A percentile compares a stretch with the other conserved stretches of the same genome.
phyloP scores from a whole-genome alignment of 2,113 vertebrate genomes.

The Spheniscus mendiculus region DNA sequence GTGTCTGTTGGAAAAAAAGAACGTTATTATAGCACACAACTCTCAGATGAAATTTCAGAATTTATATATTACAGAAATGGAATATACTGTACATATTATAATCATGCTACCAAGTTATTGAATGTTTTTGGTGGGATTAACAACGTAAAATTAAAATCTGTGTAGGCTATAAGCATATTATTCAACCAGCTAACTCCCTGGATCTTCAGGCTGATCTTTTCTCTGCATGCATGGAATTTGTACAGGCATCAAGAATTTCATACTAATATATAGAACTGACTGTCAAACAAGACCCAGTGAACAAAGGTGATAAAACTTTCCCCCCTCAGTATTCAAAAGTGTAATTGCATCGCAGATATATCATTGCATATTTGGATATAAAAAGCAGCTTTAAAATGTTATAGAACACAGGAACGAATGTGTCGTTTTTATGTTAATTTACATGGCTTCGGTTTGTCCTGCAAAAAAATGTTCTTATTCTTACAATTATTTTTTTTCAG shows the following conservation, averaged over 20 bases:
- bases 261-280: not conserved
- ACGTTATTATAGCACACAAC: not conserved
- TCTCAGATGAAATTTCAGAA: not conserved
- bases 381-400: not conserved
- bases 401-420: not conserved
- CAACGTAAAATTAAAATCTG: not conserved
- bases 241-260: not conserved
- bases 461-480: not conserved
- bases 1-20: not conserved
- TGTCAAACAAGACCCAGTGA: not conserved
- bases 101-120: not conserved
- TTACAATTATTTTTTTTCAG: not conserved
- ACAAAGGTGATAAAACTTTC: not conserved
- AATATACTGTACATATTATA: not conserved
- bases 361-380: not conserved
- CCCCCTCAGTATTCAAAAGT: not conserved
- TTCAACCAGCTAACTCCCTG: not conserved
- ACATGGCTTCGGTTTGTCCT: not conserved
- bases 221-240: not conserved
- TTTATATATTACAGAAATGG: not conserved
- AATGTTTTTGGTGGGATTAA: not conserved
- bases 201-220: not conserved
- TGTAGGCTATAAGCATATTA: not conserved
- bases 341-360: not conserved
- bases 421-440: not conserved